Conservation (phyloP, 92 coral and sea anemone genomes). For the Anthopleura xanthogrammica region DNA sequence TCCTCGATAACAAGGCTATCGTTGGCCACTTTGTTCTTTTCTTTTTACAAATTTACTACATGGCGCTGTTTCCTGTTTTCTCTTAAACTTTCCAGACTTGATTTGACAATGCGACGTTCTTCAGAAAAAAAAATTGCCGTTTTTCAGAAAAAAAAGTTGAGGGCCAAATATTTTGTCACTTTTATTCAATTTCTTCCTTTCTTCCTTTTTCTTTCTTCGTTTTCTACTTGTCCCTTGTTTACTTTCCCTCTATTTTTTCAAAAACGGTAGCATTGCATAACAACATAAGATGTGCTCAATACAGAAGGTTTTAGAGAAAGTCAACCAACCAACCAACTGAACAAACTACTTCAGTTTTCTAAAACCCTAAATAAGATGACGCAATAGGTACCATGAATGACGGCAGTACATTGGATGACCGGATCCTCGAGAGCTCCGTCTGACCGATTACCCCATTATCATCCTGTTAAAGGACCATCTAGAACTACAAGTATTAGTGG, state of each 20-base stretch:
- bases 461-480: background rate
- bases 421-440: background rate
- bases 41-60: background rate
- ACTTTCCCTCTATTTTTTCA: too few relatives aligned
- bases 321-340: background rate
- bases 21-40: background rate
- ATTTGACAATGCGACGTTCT: too few relatives aligned
- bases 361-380: background rate
- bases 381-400: background rate
- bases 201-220: too few relatives aligned
- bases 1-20: background rate
- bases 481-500: background rate
- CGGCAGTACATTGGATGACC: background rate
- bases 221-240: too few relatives aligned
- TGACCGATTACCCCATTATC: background rate
- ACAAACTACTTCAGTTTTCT: background rate
- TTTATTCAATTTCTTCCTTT: too few relatives aligned
- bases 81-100: too few relatives aligned
- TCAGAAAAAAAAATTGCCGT: too few relatives aligned
- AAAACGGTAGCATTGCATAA: too few relatives aligned
- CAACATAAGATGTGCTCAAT: too few relatives aligned
- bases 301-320: too few relatives aligned
- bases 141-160: too few relatives aligned
- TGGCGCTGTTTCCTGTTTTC: background rate
- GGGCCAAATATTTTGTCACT: too few relatives aligned